Conservation (phyloP, 2,888 invertebrate species). For the Beris chalybata region DNA sequence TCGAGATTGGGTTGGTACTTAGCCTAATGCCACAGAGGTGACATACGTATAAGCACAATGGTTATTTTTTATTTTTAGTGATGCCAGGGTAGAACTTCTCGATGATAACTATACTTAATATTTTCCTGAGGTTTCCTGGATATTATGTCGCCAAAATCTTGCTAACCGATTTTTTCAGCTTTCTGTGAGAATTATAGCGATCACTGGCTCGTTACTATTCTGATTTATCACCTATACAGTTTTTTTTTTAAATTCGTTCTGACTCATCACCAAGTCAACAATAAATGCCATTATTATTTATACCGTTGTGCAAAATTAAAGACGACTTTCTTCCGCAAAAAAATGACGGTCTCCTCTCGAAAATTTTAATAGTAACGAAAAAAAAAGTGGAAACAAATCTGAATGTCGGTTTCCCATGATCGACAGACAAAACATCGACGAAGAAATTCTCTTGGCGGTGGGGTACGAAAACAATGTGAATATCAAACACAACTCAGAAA, state of each 20-base stretch:
- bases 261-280: slow-evolving; percentile 29
- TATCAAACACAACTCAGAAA: neutral
- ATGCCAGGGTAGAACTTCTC: too few relatives aligned
- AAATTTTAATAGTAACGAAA: neutral
- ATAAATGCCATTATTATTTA: slow-evolving; percentile 27
- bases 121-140: too few relatives aligned
- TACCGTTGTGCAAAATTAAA: slow-evolving; percentile 29
- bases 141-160: too few relatives aligned
- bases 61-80: too few relatives aligned
- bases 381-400: slow-evolving; percentile 23
- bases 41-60: too few relatives aligned
- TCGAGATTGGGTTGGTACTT: too few relatives aligned
- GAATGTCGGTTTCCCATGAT: slow-evolving; percentile 29
- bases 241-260: slow-evolving; percentile 3
- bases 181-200: too few relatives aligned
- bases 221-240: too few relatives aligned
- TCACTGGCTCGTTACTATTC: too few relatives aligned
- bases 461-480: neutral
- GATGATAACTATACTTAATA: too few relatives aligned
- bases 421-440: slow-evolving; percentile 24
- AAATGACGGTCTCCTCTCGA: neutral
- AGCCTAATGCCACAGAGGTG: too few relatives aligned
- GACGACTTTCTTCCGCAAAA: slow-evolving; percentile 24
- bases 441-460: neutral
- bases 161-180: too few relatives aligned